Conservation (phyloP, 2,888 invertebrate species). For the Hoplodrina ambigua region DNA sequence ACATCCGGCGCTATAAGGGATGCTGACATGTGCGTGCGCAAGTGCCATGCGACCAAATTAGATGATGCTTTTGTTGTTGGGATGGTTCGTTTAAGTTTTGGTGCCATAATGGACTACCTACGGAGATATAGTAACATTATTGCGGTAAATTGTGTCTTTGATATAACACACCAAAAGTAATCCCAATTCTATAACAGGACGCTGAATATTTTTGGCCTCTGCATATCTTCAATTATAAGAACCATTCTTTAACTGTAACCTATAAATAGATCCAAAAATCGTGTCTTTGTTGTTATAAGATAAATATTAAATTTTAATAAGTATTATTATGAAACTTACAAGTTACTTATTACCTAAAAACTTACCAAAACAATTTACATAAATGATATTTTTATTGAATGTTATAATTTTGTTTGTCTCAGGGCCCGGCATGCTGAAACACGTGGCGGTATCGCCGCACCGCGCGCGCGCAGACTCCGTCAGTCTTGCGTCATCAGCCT, state of each 20-base stretch:
- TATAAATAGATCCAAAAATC: neutral
- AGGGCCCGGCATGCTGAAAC: constrained; percentile 94
- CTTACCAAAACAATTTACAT: neutral
- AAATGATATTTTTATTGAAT: neutral
- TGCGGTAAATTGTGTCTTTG: neutral
- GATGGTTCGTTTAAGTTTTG: constrained; percentile 3
- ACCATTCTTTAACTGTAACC: no score
- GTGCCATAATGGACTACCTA: neutral
- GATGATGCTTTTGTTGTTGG: constrained; percentile 25
- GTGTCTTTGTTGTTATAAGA: no score
- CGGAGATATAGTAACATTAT: neutral
- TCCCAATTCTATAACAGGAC: no score
- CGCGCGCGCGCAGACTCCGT: constrained; percentile 96
- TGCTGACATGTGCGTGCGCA: constrained; percentile 63
- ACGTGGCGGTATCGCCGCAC: constrained; percentile 97
- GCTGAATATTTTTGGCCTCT: no score
- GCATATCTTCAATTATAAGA: no score
- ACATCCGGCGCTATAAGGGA: constrained; percentile 68
- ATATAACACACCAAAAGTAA: no score
- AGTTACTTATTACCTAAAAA: no score
- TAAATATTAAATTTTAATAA: no score
- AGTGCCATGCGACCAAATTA: constrained; percentile 37
- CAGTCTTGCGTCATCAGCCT: constrained; percentile 94
- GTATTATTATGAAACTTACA: no score
- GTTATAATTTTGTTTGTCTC: constrained; percentile 15